phyloP scores from a whole-genome alignment of 2,888 invertebrate species.

The Hydraecia micacea region DNA sequence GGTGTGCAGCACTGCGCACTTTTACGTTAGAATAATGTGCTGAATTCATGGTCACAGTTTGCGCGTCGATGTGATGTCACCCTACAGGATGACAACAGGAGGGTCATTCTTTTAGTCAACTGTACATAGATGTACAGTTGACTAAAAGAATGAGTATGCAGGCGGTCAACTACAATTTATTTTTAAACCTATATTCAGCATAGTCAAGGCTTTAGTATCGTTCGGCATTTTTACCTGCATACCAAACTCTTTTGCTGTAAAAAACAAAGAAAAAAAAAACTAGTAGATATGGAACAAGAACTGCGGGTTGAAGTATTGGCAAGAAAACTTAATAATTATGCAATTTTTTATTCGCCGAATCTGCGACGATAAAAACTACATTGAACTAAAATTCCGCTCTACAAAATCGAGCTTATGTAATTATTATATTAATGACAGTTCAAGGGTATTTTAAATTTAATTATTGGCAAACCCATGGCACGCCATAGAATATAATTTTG shows the following conservation, averaged over 20 bases:
- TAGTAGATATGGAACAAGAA: conserved; percentile 9
- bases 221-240: not conserved
- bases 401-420: not conserved
- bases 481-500: conserved; percentile 8
- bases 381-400: not conserved
- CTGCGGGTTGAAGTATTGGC: not conserved
- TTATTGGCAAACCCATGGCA: conserved; percentile 35
- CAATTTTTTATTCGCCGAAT: conserved; percentile 21
- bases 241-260: not conserved
- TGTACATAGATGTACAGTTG: not conserved
- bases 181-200: not conserved
- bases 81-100: no score
- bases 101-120: no score
- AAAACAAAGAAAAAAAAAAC: not conserved
- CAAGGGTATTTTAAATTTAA: conserved; percentile 1
- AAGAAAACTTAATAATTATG: conserved; percentile 12
- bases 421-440: not conserved
- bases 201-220: not conserved
- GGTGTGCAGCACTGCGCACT: no score
- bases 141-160: not conserved
- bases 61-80: no score
- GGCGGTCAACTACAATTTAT: not conserved
- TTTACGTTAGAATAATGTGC: no score
- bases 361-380: not conserved
- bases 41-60: no score